Conservation (phyloP, 2,797 vertebrate genomes). For the Ctenopoma multispine region DNA sequence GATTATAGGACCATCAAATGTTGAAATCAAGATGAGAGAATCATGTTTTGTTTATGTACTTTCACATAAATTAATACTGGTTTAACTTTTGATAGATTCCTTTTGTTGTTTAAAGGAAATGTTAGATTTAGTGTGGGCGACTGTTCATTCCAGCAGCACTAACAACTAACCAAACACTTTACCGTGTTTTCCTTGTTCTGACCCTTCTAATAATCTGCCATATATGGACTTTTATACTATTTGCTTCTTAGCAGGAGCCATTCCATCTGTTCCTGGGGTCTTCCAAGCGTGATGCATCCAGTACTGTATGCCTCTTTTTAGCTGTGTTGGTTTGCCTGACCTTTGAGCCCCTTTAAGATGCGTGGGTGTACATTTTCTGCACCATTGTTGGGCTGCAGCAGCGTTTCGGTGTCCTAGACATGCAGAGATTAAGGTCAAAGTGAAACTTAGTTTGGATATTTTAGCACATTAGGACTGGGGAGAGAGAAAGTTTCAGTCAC, state of each 20-base stretch:
- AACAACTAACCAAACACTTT: constrained; percentile 41
- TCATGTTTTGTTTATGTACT: background rate
- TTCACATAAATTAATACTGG: background rate
- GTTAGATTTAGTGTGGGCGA: constrained; percentile 20
- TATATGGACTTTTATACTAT: constrained; percentile 66
- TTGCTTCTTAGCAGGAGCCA: constrained; percentile 55
- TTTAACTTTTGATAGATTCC: constrained; percentile 4
- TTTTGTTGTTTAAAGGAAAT: constrained; percentile 23
- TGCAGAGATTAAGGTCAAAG: constrained; percentile 67
- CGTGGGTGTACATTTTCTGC: constrained; percentile 58
- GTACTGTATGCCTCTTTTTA: constrained; percentile 49
- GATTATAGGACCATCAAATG: constrained; percentile 16
- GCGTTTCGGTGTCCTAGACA: constrained; percentile 50
- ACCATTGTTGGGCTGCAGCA: constrained; percentile 49
- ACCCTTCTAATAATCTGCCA: constrained; percentile 59
- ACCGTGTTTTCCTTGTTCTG: constrained; percentile 18
- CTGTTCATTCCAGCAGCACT: constrained; percentile 4
- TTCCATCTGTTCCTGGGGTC: constrained; percentile 71
- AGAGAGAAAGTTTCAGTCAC: constrained; percentile 41
- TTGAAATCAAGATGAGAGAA: constrained; percentile 18
- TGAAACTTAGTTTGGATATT: constrained; percentile 54
- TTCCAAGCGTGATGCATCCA: constrained; percentile 52
- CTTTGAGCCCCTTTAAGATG: constrained; percentile 67
- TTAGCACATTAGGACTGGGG: background rate
- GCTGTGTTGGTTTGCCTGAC: constrained; percentile 57